Percentiles rank a stretch among this genome's conserved stretches.
phyloP scores from a whole-genome alignment of 2,888 invertebrate species.

The Clostera curtula region DNA sequence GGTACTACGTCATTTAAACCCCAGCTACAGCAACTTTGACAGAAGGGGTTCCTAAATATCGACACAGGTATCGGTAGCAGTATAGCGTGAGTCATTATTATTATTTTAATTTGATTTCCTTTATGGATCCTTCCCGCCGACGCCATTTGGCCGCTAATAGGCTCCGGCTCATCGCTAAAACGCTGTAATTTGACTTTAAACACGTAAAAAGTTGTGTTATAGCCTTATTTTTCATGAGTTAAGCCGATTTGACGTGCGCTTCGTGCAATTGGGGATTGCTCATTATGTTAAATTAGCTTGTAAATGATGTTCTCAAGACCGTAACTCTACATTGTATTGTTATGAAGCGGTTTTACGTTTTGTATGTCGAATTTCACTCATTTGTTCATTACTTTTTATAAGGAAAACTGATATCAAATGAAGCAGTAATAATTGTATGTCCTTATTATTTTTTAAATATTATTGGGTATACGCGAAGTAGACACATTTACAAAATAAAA shows the following conservation, averaged over 20 bases:
- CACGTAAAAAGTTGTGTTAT: constrained; percentile 37
- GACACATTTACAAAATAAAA: too few relatives aligned
- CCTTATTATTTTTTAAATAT: too few relatives aligned
- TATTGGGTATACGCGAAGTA: too few relatives aligned
- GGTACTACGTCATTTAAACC: too few relatives aligned
- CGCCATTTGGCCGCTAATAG: constrained; percentile 66
- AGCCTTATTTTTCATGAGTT: constrained; percentile 51
- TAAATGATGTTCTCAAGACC: constrained; percentile 32
- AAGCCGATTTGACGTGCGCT: constrained; percentile 59
- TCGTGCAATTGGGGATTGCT: constrained; percentile 65
- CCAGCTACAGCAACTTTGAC: too few relatives aligned
- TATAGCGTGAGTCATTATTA: constrained; percentile 59
- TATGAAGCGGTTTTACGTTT: constrained; percentile 27
- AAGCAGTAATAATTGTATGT: too few relatives aligned
- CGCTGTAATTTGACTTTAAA: constrained; percentile 48
- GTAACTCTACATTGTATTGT: constrained; percentile 39
- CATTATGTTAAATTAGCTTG: constrained; percentile 61
- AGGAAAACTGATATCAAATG: too few relatives aligned
- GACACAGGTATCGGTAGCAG: constrained; percentile 60
- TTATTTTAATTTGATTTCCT: constrained; percentile 68
- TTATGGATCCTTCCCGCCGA: constrained; percentile 45
- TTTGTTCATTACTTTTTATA: too few relatives aligned
- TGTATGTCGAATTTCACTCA: too few relatives aligned
- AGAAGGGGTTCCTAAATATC: too few relatives aligned
- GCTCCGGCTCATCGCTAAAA: constrained; percentile 49